Conservation (phyloP, 30 jellyfish, hydroid and myxozoan genomes). For the Hydra vulgaris region DNA sequence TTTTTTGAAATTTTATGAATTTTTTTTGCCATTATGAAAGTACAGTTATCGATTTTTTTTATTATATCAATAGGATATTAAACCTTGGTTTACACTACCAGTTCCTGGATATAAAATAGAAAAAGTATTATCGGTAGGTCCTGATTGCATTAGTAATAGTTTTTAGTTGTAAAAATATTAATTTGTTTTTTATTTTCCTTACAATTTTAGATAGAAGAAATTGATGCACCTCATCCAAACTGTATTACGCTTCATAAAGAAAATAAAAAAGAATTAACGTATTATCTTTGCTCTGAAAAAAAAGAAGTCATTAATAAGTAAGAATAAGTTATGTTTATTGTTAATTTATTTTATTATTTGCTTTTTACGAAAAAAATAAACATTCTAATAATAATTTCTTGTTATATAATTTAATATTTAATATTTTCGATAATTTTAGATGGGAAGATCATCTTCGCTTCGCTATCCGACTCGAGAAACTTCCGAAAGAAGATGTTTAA, state of each 20-base stretch:
- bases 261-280: slow-evolving; percentile 70
- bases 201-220: slow-evolving; percentile 77
- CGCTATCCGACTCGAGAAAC: too few relatives aligned
- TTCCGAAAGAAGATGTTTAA: too few relatives aligned
- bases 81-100: slow-evolving; percentile 63
- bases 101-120: slow-evolving; percentile 77
- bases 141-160: not conserved
- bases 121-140: slow-evolving; percentile 45
- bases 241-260: slow-evolving; percentile 53
- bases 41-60: not conserved
- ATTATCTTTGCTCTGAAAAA: slow-evolving; percentile 66
- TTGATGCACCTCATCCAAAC: slow-evolving; percentile 48
- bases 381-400: too few relatives aligned
- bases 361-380: too few relatives aligned
- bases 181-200: not conserved
- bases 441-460: too few relatives aligned
- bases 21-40: slow-evolving; percentile 1
- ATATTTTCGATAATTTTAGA: too few relatives aligned
- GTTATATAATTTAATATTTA: too few relatives aligned
- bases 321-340: too few relatives aligned
- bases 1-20: too few relatives aligned
- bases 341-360: too few relatives aligned
- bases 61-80: slow-evolving; percentile 90
- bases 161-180: slow-evolving; percentile 3
- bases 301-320: slow-evolving; percentile 51